A percentile compares a stretch with the other conserved stretches of the same genome.
phyloP scores from a whole-genome alignment of 2,888 invertebrate genomes.

The Agriopis marginaria region DNA sequence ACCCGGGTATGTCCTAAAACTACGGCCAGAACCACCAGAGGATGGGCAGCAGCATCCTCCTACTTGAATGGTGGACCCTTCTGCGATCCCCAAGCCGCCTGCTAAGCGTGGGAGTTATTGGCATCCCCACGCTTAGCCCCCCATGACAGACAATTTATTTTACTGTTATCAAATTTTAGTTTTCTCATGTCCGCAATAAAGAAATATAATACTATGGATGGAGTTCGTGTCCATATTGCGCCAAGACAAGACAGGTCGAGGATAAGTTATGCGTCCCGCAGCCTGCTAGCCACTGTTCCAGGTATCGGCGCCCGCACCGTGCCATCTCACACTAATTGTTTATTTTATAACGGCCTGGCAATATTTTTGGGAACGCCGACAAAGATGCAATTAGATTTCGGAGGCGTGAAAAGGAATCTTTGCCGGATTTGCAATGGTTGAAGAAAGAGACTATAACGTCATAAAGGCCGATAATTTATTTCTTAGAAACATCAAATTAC shows the following conservation, averaged over 20 bases:
- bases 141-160: neutral
- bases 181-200: neutral
- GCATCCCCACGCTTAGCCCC: too few species aligned
- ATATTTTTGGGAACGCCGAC: constrained; percentile 21
- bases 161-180: neutral
- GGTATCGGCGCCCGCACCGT: constrained; percentile 35
- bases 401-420: constrained; percentile 20
- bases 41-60: too few species aligned
- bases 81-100: too few species aligned
- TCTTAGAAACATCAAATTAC: too few species aligned
- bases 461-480: neutral
- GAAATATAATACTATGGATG: constrained; percentile 25
- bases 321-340: constrained; percentile 28
- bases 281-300: constrained; percentile 27
- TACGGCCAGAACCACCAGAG: too few species aligned
- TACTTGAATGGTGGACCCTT: too few species aligned
- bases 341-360: constrained; percentile 11
- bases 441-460: neutral
- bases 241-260: constrained; percentile 10
- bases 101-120: too few species aligned
- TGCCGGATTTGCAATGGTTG: neutral
- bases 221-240: constrained; percentile 8
- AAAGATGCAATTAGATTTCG: constrained; percentile 17
- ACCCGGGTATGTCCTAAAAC: too few species aligned
- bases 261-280: constrained; percentile 40